Evolutionary conservation across 2,888 invertebrate genomes (phyloP).

Genomic region (Matsumyia berberina): DNA sequence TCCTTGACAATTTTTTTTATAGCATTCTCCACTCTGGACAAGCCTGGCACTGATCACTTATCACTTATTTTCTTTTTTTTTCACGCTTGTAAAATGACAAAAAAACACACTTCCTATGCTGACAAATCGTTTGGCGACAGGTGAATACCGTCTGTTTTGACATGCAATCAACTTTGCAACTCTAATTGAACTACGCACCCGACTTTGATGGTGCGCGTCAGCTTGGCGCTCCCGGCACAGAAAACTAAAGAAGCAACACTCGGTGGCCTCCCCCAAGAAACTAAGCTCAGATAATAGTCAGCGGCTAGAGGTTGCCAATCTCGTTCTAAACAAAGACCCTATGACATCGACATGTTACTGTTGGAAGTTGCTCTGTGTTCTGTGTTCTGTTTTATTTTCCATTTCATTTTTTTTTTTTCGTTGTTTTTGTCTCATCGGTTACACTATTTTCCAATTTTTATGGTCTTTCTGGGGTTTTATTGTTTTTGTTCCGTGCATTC

Average conservation of each 20-base stretch:
- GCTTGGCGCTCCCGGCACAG: constrained; percentile 32
- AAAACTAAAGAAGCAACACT: constrained; percentile 11
- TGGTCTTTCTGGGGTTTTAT: constrained; percentile 29
- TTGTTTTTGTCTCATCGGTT: constrained; percentile 35
- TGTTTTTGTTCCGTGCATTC: constrained; percentile 58
- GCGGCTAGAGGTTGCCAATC: constrained; percentile 8
- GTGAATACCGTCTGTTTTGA: constrained; percentile 15
- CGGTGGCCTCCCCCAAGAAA: constrained; percentile 46
- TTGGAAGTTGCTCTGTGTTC: neutral
- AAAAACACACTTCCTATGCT: neutral
- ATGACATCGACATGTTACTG: constrained; percentile 14
- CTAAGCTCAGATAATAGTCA: constrained; percentile 41
- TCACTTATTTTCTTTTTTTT: constrained; percentile 3
- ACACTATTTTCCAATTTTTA: constrained; percentile 50
- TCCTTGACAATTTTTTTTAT: constrained; percentile 4
- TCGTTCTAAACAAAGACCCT: constrained; percentile 30
- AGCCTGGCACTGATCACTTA: neutral
- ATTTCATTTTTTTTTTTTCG: constrained; percentile 23
- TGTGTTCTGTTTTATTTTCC: neutral
- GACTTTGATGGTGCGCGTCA: constrained; percentile 12
- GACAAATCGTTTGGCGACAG: neutral
- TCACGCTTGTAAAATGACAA: neutral
- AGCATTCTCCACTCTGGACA: constrained; percentile 1
- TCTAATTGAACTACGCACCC: constrained; percentile 64
- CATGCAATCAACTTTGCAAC: constrained; percentile 59